These are phyloP conservation scores for Hesperia comma DNA, from an alignment of 2,888 invertebrate genomes.

Conservation along the genomic window DNA sequence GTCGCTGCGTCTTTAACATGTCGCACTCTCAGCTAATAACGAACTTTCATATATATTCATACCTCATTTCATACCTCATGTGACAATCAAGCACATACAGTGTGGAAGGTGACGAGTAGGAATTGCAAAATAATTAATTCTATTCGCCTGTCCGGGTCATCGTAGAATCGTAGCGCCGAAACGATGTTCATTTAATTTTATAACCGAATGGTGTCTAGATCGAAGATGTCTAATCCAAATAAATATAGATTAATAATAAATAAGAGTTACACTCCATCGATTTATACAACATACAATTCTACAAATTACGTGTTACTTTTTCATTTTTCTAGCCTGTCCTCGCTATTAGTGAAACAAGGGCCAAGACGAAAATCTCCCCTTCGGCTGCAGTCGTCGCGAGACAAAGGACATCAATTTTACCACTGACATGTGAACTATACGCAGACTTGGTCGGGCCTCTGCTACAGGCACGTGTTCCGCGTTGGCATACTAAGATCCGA, in stretches of 20 bases:
- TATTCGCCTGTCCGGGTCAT: too few relatives aligned
- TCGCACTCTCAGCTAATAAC: background rate
- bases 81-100: too few relatives aligned
- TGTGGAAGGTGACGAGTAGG: too few relatives aligned
- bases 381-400: constrained; percentile 64
- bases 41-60: background rate
- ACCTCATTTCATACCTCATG: background rate
- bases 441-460: constrained; percentile 44
- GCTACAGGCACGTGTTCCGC: constrained; percentile 44
- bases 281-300: too few relatives aligned
- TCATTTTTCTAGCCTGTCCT: background rate
- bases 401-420: constrained; percentile 79
- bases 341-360: constrained; percentile 36
- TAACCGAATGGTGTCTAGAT: too few relatives aligned
- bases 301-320: too few relatives aligned
- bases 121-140: too few relatives aligned
- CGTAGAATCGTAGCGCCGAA: too few relatives aligned
- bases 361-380: constrained; percentile 65
- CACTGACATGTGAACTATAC: constrained; percentile 73
- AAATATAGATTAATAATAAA: too few relatives aligned
- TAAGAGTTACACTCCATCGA: too few relatives aligned
- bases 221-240: too few relatives aligned
- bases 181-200: too few relatives aligned
- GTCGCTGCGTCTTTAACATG: background rate
- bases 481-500: constrained; percentile 49